Evolutionary conservation across 2,113 vertebrate genomes (phyloP), one percentile per base, ranked within the genome.

Genomic region (Cyanistes caeruleus): DNA sequence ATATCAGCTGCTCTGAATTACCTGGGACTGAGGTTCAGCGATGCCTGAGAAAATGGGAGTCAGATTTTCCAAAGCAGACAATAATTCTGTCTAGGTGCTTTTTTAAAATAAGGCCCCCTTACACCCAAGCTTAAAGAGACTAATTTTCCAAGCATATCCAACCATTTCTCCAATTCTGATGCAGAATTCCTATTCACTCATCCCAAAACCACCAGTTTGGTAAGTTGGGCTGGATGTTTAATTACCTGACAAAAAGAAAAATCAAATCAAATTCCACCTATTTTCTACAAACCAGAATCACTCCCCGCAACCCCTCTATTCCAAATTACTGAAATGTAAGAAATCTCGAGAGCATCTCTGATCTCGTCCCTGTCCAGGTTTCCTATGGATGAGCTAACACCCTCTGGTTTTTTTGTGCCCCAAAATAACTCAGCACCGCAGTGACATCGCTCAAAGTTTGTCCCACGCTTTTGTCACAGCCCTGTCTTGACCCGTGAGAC

Each of bases 361-460:
- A 30, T 19, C 31, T 18, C 44, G 18, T 56, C n/a, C 49, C 37
- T 15, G 2, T 0, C 17, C 59, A 30, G 15, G 15, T 35, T 39
- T 70, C 27, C 37, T 5, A 2, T 16, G 79, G 33, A 5, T 0
- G 35, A 84, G 20, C 52, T 35, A 55, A 30, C 11, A 5, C 9
- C 33, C 41, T 44, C 7, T 33, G 33, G 48, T 10, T 1, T 20
- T 20, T 87, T 0, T 35, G 11, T 0, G 0, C 35, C 59, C 51
- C 63, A 10, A 49, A 51, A 17, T 56, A 18, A 9, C 81, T 58
- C 48, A 33, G 55, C 23, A 5, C 28, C 3, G 58, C 44, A 11
- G 27, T 1, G 53, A 11, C 25, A 5, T 2, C 12, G 6, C 46
- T 8, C 59, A 11, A 21, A 30, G 10, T 11, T 19, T 4, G 20